These are phyloP conservation scores for Lithophane leautieri DNA, from an alignment of 2,888 invertebrate genomes.

Conservation along the genomic window DNA sequence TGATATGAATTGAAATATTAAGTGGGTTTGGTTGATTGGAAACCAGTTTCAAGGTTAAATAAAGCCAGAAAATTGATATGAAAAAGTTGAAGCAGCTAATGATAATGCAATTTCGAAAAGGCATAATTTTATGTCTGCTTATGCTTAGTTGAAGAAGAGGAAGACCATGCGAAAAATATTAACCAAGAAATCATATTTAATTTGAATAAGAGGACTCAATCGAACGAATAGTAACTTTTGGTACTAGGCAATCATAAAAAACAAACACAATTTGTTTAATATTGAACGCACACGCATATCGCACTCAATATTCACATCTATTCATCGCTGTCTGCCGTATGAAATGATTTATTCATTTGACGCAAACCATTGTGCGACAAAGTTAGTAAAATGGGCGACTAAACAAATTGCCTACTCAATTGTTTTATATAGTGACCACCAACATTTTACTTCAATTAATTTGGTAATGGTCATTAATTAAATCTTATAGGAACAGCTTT, in stretches of 20 bases:
- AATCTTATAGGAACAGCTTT: neutral
- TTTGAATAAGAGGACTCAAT: conserved; percentile 10
- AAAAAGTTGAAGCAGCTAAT: neutral
- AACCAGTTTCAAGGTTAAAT: neutral
- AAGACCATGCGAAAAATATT: neutral
- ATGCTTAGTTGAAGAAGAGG: neutral
- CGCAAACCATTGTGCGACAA: conserved; percentile 69
- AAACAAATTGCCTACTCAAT: conserved; percentile 62
- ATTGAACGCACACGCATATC: conserved; percentile 66
- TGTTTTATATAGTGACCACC: conserved; percentile 32
- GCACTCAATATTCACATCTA: conserved; percentile 75
- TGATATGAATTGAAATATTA: neutral
- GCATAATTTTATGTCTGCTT: neutral
- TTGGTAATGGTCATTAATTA: conserved; percentile 29
- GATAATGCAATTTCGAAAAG: neutral
- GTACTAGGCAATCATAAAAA: conserved; percentile 30
- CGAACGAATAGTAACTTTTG: neutral
- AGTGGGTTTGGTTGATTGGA: neutral
- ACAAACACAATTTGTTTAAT: conserved; percentile 67
- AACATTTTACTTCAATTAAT: conserved; percentile 38
- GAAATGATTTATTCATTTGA: conserved; percentile 78
- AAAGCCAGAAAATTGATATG: neutral
- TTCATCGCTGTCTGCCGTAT: conserved; percentile 70
- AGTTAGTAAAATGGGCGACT: conserved; percentile 59
- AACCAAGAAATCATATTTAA: neutral